Evolutionary conservation across 2,113 vertebrate species (phyloP), one percentile per base, ranked within the genome.

Genomic region (Indicator indicator): DNA sequence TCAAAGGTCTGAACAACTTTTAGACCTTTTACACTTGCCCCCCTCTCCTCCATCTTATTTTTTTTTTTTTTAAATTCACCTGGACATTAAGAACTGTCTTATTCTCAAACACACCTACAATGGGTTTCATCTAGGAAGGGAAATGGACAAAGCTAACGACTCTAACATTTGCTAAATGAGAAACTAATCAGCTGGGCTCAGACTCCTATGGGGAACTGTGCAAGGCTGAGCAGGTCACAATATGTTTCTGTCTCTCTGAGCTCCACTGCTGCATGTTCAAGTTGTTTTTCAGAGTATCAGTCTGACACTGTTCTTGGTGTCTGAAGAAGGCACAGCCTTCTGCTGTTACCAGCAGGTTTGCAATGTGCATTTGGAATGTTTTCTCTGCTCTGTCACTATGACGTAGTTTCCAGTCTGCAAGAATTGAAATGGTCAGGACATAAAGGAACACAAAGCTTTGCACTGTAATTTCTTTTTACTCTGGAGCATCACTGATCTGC

Each of bases 401-500:
- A 8, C 0, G 2, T 36, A 33, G 71, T 17, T 67, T 78, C 16
- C 59, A 11, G 40, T 83, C 67, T 77, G 32, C 24, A 48, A 48
- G 19, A 48, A 18, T 20, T 48, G 46, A 54, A 54, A 68, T 42
- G 9, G 7, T 8, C 21, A 32, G 11, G 11, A 32, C 46, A 76
- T 1, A 70, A 78, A 83, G 42, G 46, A 85, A 73, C 6, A 27
- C 1, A 52, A 64, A 44, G 10, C 12, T 62, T 46, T 65, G 36
- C 4, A 40, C 27, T 55, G 6, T 23, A 6, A 42, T 52, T 64
- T 70, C 13, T 11, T 59, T 78, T 27, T 84, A 42, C 10, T 46
- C 16, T 70, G 20, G 14, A 79, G 69, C 9, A 73, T 68, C 13
- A 0, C 0, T 70, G 9, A 69, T 68, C 13, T 0, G 0, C 12